Evolutionary conservation across 2,797 vertebrate genomes (phyloP).

Genomic region (Phaenicophaeus curvirostris): DNA sequence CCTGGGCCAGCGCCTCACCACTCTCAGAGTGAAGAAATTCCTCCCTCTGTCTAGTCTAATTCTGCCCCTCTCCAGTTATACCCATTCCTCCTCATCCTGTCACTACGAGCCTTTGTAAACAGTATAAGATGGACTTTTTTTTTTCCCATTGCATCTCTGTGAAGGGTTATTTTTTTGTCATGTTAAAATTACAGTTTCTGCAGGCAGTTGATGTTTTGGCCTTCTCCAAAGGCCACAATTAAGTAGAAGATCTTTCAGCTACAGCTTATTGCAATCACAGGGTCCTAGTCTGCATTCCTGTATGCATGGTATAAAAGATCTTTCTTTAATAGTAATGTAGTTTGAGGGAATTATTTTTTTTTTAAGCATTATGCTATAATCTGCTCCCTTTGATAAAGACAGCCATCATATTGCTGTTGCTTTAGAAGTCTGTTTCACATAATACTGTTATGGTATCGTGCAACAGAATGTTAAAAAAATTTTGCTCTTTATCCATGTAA

Average conservation of each 20-base stretch:
- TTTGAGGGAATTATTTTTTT: neutral
- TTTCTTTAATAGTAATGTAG: neutral
- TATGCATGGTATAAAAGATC: neutral
- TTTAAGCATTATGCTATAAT: neutral
- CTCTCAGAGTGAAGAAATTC: too few relatives aligned
- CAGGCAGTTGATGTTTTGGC: neutral
- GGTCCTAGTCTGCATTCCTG: neutral
- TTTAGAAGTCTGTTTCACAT: neutral
- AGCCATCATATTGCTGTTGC: neutral
- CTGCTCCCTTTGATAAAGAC: neutral
- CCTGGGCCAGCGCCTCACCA: too few relatives aligned
- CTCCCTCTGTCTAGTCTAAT: too few relatives aligned
- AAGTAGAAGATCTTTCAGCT: neutral
- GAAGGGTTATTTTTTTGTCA: neutral
- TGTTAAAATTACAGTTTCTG: neutral
- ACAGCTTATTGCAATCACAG: neutral
- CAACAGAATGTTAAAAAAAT: neutral
- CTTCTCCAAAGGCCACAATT: neutral
- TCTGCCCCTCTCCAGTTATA: too few relatives aligned
- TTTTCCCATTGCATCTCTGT: too few relatives aligned
- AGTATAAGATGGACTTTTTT: too few relatives aligned
- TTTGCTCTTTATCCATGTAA: neutral
- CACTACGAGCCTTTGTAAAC: too few relatives aligned
- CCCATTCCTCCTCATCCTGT: too few relatives aligned
- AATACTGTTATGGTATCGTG: neutral